Evolutionary conservation across 2,113 vertebrate genomes (phyloP).

Genomic region (Gila orcuttii): DNA sequence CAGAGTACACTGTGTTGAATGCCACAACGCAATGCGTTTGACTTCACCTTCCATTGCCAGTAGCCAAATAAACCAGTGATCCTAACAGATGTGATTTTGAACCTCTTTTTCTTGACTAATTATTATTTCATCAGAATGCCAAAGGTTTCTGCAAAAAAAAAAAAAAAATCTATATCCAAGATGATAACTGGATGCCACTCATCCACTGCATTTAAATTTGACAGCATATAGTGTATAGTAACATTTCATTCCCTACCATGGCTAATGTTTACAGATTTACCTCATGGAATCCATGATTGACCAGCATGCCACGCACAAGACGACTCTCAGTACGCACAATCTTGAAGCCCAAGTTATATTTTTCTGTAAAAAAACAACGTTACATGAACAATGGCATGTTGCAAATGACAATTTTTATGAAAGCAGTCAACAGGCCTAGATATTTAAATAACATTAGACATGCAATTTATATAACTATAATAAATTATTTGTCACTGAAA

Average conservation of each 20-base stretch:
- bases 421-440: background rate
- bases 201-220: background rate
- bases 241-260: background rate
- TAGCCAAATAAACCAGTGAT: background rate
- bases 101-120: background rate
- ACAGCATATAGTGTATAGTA: background rate
- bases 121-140: no score
- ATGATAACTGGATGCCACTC: background rate
- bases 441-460: background rate
- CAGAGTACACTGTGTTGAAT: background rate
- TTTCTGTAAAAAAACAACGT: slow-evolving; percentile 77
- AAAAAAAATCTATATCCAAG: background rate
- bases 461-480: background rate
- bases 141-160: background rate
- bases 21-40: background rate
- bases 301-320: slow-evolving; percentile 88
- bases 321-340: slow-evolving; percentile 96
- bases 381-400: background rate
- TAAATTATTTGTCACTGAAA: background rate
- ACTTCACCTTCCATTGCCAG: background rate
- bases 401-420: background rate
- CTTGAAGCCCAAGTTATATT: slow-evolving; percentile 91
- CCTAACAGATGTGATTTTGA: background rate
- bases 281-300: slow-evolving; percentile 94
- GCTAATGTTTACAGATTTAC: slow-evolving; percentile 64